Evolutionary conservation across 2,113 vertebrate genomes (phyloP).

Genomic region (Tachysurus fulvidraco): DNA sequence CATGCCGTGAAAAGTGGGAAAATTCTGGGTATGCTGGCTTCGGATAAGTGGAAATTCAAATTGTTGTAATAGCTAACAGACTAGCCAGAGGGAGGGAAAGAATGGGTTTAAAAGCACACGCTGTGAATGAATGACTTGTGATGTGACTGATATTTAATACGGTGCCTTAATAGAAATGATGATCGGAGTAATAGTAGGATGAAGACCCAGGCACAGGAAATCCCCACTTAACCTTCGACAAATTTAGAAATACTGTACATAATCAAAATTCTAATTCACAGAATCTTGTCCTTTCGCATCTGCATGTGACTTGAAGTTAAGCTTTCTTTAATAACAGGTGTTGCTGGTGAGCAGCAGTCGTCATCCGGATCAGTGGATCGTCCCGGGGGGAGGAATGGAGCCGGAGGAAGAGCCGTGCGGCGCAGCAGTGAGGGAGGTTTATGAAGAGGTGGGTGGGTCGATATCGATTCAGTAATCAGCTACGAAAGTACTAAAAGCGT

Average conservation of each 20-base stretch:
- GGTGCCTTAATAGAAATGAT: background rate
- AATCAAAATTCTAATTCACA: no score
- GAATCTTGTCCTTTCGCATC: no score
- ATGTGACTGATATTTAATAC: background rate
- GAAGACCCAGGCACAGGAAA: no score
- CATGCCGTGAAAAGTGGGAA: background rate
- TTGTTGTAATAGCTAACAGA: background rate
- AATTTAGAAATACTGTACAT: background rate
- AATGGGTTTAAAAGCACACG: background rate
- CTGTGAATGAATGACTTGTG: background rate
- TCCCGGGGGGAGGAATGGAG: constrained; percentile 97
- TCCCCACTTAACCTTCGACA: background rate
- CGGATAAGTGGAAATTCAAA: background rate
- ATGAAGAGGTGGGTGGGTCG: constrained; percentile 83
- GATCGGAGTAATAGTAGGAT: no score
- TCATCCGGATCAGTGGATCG: constrained; percentile 97
- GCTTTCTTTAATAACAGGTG: constrained; percentile 73
- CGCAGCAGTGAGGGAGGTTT: constrained; percentile 91
- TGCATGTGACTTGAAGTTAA: background rate
- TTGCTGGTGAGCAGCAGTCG: constrained; percentile 96
- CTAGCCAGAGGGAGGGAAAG: background rate
- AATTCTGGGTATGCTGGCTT: background rate
- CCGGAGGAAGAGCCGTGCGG: constrained; percentile 92
- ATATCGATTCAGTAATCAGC: background rate
- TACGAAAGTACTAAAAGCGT: background rate